Percentiles rank a stretch among this genome's conserved stretches.
These are phyloP conservation scores for Goniozus legneri DNA, from an alignment of 1,140 invertebrate species.

Conservation along the genomic window DNA sequence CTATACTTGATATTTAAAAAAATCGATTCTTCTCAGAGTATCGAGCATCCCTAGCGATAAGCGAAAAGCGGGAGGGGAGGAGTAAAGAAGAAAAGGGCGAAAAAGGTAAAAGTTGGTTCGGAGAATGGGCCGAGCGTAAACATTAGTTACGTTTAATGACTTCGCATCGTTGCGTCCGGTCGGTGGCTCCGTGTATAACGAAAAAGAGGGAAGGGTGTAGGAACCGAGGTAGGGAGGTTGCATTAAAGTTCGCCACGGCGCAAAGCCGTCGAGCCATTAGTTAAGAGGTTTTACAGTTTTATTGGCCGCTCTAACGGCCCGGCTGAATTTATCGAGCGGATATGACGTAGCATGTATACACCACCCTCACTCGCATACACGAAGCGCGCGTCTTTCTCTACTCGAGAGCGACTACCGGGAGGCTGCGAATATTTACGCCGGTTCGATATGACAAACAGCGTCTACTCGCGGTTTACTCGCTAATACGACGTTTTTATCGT, in stretches of 20 bases:
- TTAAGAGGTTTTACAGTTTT: slow-evolving; percentile 39
- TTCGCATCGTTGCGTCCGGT: slow-evolving; percentile 3
- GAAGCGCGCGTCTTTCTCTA: slow-evolving; percentile 8
- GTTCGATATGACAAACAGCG: slow-evolving; percentile 17
- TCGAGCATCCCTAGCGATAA: too few relatives aligned
- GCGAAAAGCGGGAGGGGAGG: too few relatives aligned
- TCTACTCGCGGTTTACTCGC: too few relatives aligned
- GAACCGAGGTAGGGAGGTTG: too few relatives aligned
- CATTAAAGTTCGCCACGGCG: slow-evolving; percentile 29
- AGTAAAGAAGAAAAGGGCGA: too few relatives aligned
- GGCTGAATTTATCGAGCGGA: slow-evolving; percentile 35
- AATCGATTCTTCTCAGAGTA: too few relatives aligned
- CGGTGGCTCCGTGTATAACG: slow-evolving; percentile 6
- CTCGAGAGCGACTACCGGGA: neutral
- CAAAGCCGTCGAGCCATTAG: slow-evolving; percentile 31
- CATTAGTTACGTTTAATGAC: slow-evolving; percentile 27
- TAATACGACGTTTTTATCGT: too few relatives aligned
- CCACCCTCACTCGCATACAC: slow-evolving; percentile 24
- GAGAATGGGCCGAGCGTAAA: too few relatives aligned
- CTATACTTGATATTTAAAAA: too few relatives aligned
- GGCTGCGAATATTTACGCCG: slow-evolving; percentile 17
- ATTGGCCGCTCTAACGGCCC: slow-evolving; percentile 30
- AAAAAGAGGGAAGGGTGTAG: too few relatives aligned
- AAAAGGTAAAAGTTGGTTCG: too few relatives aligned
- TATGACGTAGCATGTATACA: slow-evolving; percentile 20